Conservation (phyloP, 2,888 invertebrate genomes). For the Ptychoptera albimana region DNA sequence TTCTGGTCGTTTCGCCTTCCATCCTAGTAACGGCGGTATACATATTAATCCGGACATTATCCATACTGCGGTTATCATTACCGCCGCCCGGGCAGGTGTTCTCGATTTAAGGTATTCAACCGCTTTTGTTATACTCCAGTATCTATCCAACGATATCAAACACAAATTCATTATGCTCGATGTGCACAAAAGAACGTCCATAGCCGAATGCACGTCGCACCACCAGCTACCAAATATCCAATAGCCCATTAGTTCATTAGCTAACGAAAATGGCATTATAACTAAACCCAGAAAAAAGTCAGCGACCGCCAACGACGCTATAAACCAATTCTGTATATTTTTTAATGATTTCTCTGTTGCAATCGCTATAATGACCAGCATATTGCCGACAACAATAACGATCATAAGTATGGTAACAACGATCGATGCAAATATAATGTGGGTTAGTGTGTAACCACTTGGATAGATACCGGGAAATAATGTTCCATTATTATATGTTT, state of each 20-base stretch:
- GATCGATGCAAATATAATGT: constrained; percentile 80
- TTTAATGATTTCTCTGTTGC: constrained; percentile 89
- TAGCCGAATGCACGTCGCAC: constrained; percentile 92
- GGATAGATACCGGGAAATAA: constrained; percentile 44
- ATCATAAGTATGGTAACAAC: constrained; percentile 88
- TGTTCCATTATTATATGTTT: constrained; percentile 8
- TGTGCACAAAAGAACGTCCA: constrained; percentile 90
- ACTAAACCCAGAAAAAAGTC: constrained; percentile 88
- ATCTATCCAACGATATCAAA: constrained; percentile 87
- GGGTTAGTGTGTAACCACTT: constrained; percentile 79
- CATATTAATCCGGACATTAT: constrained; percentile 85
- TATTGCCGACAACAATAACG: constrained; percentile 89
- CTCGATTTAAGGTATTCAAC: constrained; percentile 86
- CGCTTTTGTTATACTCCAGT: constrained; percentile 91
- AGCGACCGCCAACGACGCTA: constrained; percentile 87
- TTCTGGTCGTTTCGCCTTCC: constrained; percentile 59
- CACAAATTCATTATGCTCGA: constrained; percentile 96
- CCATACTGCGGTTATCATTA: constrained; percentile 94
- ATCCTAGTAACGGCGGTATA: constrained; percentile 87
- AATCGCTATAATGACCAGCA: constrained; percentile 92
- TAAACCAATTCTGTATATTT: constrained; percentile 96
- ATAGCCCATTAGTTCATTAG: constrained; percentile 94
- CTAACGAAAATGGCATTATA: constrained; percentile 94
- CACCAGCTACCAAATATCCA: constrained; percentile 96
- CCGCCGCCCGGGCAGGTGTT: constrained; percentile 75